Conservation (phyloP, 2,888 invertebrate genomes). For the Sarcophaga variegata region DNA sequence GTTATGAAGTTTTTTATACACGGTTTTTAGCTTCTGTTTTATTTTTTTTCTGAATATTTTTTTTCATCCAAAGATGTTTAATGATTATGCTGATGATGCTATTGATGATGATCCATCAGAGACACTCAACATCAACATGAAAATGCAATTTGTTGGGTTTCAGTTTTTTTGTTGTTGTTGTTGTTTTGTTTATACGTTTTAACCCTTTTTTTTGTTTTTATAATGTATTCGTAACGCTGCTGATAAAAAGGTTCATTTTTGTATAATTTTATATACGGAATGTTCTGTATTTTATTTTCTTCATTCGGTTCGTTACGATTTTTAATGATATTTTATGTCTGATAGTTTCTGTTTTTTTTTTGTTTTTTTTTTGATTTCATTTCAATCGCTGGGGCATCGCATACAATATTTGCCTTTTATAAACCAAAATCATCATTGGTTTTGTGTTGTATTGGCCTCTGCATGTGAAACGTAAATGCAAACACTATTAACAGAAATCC, state of each 20-base stretch:
- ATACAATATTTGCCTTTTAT: background rate
- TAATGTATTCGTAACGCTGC: background rate
- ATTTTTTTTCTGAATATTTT: background rate
- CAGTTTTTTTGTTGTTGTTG: background rate
- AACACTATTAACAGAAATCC: conserved; percentile 53
- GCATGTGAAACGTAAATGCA: conserved; percentile 47
- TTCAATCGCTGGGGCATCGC: background rate
- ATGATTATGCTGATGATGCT: conserved; percentile 64
- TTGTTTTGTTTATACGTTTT: background rate
- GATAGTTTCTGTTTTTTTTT: conserved; percentile 16
- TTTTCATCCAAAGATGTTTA: conserved; percentile 63
- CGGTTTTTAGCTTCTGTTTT: conserved; percentile 50
- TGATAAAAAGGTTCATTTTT: conserved; percentile 47
- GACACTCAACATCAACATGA: conserved; percentile 74
- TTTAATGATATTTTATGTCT: conserved; percentile 60
- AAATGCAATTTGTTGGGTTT: conserved; percentile 76
- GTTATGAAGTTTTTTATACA: conserved; percentile 37
- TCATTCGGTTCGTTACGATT: conserved; percentile 42
- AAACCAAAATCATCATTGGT: background rate
- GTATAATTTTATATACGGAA: conserved; percentile 22
- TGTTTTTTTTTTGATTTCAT: no score
- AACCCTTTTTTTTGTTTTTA: conserved; percentile 3
- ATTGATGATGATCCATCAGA: conserved; percentile 71
- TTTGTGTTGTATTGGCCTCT: conserved; percentile 7
- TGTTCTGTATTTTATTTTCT: conserved; percentile 24